Base-by-base conservation (phyloP, 2,888 invertebrate species). In the Myopa tessellatipennis region DNA sequence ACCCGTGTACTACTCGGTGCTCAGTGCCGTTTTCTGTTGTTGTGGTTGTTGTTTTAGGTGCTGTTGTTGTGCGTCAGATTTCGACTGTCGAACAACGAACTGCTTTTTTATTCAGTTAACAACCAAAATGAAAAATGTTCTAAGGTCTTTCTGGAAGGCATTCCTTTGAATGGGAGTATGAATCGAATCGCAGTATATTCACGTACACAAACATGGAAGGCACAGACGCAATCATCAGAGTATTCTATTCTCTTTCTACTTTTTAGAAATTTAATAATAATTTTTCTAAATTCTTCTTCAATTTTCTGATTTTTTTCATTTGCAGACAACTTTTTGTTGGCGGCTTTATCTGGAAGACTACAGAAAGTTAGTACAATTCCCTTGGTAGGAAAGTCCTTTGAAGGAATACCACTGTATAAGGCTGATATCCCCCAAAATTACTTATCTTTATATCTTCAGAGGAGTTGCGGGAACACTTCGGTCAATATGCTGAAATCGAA, bases 321-420 rank as follows among this genome's bases (percentile, higher is more conserved):
- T 93, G 87, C 94, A 98, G 98, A 92, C 98, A 98, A 94, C 94
- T 98, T 85, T 98, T 98, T 94, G 98, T 98, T 91, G 98, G 98
- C 87, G 98, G 98, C 83, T 92, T 98, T 85, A 98, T 97, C 93
- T 98, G 98, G 98, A 98, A 98, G 92, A 98, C 98, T 70, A 95
- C 97, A 90, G 97, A 98, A 91, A 97, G 98, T 98, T 92, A 96
- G 97, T 95, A 38, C 7, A 14, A 3, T 18, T 50, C 50, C 50
- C 50, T n/a, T 50, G 12, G 12, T 50, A 50, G 7, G 50, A 50
- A 8, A 50, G 50, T 50, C 12, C 6, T 50, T 50, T 50, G 50
- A 50, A 50, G 50, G 12, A 50, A 6, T 50, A 50, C 12, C 50
- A 12, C 12, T 50, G 6, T 8, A 50, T 50, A 8, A n/a, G n/a